Conservation (phyloP, 2,888 invertebrate species). For the Drosophila hamatofila region DNA sequence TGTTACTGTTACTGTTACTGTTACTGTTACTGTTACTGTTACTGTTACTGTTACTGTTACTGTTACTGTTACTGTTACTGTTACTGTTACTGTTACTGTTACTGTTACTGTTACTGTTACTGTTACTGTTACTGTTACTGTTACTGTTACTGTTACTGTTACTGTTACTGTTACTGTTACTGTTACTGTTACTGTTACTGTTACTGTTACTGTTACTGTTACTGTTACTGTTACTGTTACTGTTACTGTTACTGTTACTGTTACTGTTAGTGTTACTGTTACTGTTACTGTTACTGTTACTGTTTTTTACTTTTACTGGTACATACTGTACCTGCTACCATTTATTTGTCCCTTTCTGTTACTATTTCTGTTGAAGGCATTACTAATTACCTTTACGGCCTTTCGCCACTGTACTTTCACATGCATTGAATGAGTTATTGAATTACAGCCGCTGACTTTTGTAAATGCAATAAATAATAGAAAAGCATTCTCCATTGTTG, state of each 20-base stretch:
- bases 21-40: not conserved
- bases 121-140: no score
- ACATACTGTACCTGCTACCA: not conserved
- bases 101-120: no score
- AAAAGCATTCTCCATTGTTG: slow-evolving; percentile 73
- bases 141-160: no score
- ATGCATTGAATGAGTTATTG: slow-evolving; percentile 68
- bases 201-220: not conserved
- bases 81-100: not conserved
- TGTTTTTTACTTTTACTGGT: not conserved
- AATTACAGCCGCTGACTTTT: slow-evolving; percentile 44
- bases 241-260: slow-evolving; percentile 3
- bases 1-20: not conserved
- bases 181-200: no score
- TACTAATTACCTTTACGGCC: slow-evolving; percentile 62
- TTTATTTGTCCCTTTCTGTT: slow-evolving; percentile 18
- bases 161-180: no score
- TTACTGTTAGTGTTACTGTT: not conserved
- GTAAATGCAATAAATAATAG: slow-evolving; percentile 75
- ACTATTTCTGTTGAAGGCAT: slow-evolving; percentile 23
- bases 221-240: not conserved
- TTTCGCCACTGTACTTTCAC: slow-evolving; percentile 78
- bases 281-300: not conserved
- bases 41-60: not conserved
- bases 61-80: slow-evolving; percentile 5